Evolutionary conservation across 2,113 vertebrate genomes (phyloP), one percentile per base, ranked within the genome.

Genomic region (Lichenostomus cassidix): DNA sequence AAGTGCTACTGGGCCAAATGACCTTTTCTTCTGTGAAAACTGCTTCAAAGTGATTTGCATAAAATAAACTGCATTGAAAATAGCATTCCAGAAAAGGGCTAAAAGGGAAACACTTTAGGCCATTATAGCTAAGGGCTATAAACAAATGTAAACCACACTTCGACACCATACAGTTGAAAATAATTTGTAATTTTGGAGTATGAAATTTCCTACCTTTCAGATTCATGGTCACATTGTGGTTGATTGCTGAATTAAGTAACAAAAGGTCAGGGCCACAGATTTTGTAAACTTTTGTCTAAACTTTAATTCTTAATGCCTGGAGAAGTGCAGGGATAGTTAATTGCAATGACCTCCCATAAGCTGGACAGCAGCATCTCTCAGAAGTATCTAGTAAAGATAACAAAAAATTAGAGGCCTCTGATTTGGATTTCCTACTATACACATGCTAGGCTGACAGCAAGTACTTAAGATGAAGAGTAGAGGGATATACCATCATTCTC

Each of bases 11-110:
- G 59, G 78, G 75, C 94, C 83, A 95, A 93, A 95, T 94, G 60
- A 87, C 89, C 79, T 96, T 96, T 94, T 71, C 91, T 93, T 90
- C 89, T 94, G 91, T 95, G 74, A 94, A 93, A 90, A 52, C 55
- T 41, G 68, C 73, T 81, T 94, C 68, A 68, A 89, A 92, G 52
- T 56, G 33, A 74, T 70, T 68, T 75, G 82, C 52, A 42, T 67
- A 77, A 73, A 87, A 39, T 68, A 70, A 91, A 67, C 20, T 65
- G 59, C 50, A 39, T 25, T 74, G 71, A 67, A 91, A 94, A 59
- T 29, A 89, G 52, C 29, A 63, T 92, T 94, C 60, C 83, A 81
- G 52, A 52, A 62, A 90, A 67, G 64, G 81, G 17, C 56, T 67
- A 28, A 49, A 81, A 77, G 17, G 42, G 68, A 55, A 88, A 44